phyloP scores from a whole-genome alignment of 1,140 invertebrate genomes.

The Bicyclus anynana region DNA sequence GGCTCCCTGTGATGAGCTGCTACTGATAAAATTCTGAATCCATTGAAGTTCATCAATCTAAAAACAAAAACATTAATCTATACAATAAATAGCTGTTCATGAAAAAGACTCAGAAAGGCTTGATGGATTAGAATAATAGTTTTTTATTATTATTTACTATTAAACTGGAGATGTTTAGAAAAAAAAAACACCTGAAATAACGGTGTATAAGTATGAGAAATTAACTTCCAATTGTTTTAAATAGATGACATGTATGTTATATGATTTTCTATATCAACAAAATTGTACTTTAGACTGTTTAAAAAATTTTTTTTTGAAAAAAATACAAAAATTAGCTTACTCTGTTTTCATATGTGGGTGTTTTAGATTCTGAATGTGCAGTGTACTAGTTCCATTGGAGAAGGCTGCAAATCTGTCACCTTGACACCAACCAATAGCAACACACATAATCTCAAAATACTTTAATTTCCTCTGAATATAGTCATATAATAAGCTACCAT shows the following conservation, averaged over 20 bases:
- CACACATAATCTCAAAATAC: conserved; percentile 43
- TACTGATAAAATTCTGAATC: conserved; percentile 50
- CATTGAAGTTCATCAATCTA: conserved; percentile 46
- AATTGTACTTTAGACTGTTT: no score
- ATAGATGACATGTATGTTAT: no score
- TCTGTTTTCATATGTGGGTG: conserved; percentile 42
- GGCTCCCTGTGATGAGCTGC: conserved; percentile 46
- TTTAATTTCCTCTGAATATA: conserved; percentile 31
- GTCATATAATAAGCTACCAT: conserved; percentile 41
- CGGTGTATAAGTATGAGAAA: no score
- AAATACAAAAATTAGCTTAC: conserved; percentile 30
- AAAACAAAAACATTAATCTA: conserved; percentile 16
- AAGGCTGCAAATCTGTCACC: conserved; percentile 60
- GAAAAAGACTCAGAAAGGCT: no score
- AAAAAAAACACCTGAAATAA: no score
- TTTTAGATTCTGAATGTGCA: conserved; percentile 55
- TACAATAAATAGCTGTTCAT: not conserved
- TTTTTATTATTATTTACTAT: no score
- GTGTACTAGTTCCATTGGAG: conserved; percentile 47
- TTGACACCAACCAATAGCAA: conserved; percentile 55
- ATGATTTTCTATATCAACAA: no score
- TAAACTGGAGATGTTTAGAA: no score
- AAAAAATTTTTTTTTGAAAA: no score
- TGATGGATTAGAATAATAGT: no score
- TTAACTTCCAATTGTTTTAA: no score